These are phyloP conservation scores for Pelobates fuscus DNA, from an alignment of 2,113 vertebrate genomes.

Conservation along the genomic window DNA sequence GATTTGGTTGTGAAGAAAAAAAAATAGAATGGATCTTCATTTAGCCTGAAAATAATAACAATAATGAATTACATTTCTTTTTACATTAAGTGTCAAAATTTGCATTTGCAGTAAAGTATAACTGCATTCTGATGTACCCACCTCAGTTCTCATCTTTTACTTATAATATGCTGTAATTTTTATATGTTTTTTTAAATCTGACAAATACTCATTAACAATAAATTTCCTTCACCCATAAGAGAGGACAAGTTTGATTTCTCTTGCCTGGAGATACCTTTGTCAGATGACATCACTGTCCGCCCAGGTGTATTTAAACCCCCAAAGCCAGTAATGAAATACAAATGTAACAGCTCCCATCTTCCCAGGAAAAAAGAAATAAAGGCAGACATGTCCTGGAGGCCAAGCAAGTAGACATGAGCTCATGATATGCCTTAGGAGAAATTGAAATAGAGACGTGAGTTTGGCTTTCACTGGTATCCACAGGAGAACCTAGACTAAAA, in stretches of 20 bases:
- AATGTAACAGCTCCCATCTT: neutral
- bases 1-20: neutral
- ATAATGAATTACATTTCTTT: neutral
- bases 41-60: neutral
- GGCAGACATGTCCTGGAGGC: conserved; percentile 5
- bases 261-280: neutral
- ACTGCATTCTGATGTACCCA: too few relatives aligned
- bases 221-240: neutral
- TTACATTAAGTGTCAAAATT: neutral
- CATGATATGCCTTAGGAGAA: neutral
- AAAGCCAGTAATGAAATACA: conserved; percentile 2
- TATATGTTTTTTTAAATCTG: too few relatives aligned
- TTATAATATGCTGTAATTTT: too few relatives aligned
- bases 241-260: neutral
- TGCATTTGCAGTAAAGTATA: too few relatives aligned
- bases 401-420: conserved; percentile 6
- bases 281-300: neutral
- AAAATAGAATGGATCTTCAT: neutral
- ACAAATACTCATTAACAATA: neutral
- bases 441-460: neutral
- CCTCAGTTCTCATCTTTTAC: neutral
- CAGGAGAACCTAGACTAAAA: neutral
- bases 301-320: conserved; percentile 17
- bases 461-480: neutral
- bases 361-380: neutral